Evolutionary conservation across 2,797 vertebrate species (phyloP).

Genomic region (Florisuga fusca): DNA sequence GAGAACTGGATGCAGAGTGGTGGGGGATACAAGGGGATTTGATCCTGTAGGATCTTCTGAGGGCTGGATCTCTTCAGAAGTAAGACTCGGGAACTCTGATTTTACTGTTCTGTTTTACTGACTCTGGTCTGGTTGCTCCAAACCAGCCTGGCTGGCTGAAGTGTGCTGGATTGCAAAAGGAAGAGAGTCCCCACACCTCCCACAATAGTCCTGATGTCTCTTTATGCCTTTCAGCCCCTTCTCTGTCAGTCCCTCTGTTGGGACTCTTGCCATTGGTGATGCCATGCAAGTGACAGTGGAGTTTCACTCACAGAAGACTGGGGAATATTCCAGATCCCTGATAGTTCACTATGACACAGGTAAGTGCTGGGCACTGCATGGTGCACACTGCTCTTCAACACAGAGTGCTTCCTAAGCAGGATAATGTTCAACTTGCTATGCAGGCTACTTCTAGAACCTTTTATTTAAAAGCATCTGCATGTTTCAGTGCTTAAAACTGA

Average conservation of each 20-base stretch:
- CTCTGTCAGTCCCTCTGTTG: conserved; percentile 79
- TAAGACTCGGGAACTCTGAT: background rate
- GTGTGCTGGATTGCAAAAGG: background rate
- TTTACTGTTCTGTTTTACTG: background rate
- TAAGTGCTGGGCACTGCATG: conserved; percentile 44
- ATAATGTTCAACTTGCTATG: background rate
- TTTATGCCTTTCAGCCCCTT: conserved; percentile 84
- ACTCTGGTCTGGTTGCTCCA: background rate
- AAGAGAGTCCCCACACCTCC: fast-evolving
- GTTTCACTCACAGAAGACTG: conserved; percentile 82
- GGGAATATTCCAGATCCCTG: conserved; percentile 79
- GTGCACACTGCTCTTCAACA: background rate
- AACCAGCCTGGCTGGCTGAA: background rate
- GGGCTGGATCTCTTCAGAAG: background rate
- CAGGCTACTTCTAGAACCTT: background rate
- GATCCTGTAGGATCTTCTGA: background rate
- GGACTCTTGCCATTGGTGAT: conserved; percentile 81
- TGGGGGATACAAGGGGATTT: background rate
- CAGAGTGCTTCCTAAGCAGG: background rate
- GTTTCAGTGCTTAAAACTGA: background rate
- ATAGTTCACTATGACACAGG: conserved; percentile 86
- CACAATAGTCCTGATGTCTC: background rate
- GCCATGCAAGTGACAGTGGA: conserved; percentile 84
- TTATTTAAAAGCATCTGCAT: background rate
- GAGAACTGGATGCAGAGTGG: background rate